Conservation (phyloP, 2,888 invertebrate genomes). For the Corythucha ciliata region DNA sequence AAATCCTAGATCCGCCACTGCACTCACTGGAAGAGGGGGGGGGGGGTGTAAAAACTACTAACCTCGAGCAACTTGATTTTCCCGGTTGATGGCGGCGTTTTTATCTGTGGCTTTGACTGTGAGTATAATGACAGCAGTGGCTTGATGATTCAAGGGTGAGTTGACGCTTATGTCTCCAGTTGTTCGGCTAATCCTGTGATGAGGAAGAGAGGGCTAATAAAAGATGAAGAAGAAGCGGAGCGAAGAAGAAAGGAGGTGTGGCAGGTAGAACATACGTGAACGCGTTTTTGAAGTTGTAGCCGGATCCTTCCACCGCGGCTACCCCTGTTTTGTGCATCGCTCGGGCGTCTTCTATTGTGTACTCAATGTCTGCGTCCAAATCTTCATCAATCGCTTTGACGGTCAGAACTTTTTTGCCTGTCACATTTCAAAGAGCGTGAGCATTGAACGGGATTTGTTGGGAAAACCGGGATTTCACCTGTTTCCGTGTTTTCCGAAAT, state of each 20-base stretch:
- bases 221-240: neutral
- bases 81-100: constrained; percentile 57
- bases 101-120: constrained; percentile 59
- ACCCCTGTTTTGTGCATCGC: constrained; percentile 69
- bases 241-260: neutral
- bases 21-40: no score
- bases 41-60: constrained; percentile 5
- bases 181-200: constrained; percentile 52
- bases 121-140: constrained; percentile 64
- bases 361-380: constrained; percentile 56
- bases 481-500: constrained; percentile 59
- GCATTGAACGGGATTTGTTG: neutral
- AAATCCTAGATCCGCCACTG: no score
- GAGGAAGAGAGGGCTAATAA: neutral
- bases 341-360: constrained; percentile 56
- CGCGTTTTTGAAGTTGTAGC: constrained; percentile 55
- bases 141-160: constrained; percentile 58
- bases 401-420: constrained; percentile 51
- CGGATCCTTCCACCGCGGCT: constrained; percentile 51
- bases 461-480: constrained; percentile 39
- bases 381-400: constrained; percentile 64
- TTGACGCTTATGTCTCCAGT: constrained; percentile 61
- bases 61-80: constrained; percentile 50
- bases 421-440: constrained; percentile 2
- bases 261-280: constrained; percentile 42